Evolutionary conservation across 1,140 invertebrate genomes (phyloP).

Genomic region (Globodera rostochiensis): DNA sequence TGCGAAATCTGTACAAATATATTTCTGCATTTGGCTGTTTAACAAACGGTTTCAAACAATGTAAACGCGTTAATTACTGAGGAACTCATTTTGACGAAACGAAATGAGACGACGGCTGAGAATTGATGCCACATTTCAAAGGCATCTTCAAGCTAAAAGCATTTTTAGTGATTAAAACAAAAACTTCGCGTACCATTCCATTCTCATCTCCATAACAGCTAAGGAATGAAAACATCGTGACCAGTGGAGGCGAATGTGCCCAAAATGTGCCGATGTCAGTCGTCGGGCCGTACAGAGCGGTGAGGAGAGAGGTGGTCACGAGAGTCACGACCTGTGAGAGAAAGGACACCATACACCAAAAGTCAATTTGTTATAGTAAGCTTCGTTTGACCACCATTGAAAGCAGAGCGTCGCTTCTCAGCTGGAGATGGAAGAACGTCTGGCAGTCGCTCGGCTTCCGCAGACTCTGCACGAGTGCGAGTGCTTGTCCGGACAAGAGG

Average conservation of each 20-base stretch:
- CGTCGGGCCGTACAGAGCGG: conserved; percentile 29
- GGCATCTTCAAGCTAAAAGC: conserved; percentile 44
- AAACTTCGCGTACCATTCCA: conserved; percentile 38
- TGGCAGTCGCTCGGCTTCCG: conserved; percentile 44
- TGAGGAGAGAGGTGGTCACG: conserved; percentile 41
- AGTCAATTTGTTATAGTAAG: background rate
- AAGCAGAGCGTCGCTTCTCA: conserved; percentile 45
- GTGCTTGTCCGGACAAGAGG: conserved; percentile 40
- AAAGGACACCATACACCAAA: background rate
- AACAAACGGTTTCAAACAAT: background rate
- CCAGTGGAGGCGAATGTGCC: conserved; percentile 34
- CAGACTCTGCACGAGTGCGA: conserved; percentile 37
- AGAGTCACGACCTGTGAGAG: conserved; percentile 19
- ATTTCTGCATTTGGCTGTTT: background rate
- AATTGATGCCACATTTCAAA: conserved; percentile 52
- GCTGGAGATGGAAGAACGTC: conserved; percentile 53
- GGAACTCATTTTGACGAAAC: conserved; percentile 46
- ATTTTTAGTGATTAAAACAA: background rate
- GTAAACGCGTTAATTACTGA: conserved; percentile 34
- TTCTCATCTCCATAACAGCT: conserved; percentile 52
- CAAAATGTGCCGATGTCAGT: conserved; percentile 12
- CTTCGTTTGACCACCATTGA: conserved; percentile 30
- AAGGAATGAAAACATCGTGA: conserved; percentile 50
- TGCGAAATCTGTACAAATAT: conserved; percentile 4
- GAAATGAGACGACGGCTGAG: conserved; percentile 37